phyloP scores from a whole-genome alignment of 2,888 invertebrate species.

The Melieria picta region DNA sequence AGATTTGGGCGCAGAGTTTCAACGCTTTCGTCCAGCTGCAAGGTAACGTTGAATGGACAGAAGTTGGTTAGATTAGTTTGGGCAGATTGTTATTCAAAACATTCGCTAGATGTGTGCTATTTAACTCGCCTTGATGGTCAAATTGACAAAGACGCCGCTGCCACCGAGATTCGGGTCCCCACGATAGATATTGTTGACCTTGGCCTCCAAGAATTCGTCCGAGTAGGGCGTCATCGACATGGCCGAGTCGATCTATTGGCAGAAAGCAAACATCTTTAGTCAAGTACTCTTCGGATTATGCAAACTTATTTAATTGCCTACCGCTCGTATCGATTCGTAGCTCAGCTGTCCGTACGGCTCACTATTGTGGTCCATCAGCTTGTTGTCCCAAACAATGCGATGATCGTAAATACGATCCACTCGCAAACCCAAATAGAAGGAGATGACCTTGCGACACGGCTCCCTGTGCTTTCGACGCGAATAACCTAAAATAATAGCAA shows the following conservation, averaged over 20 bases:
- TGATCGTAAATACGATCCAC: slow-evolving; percentile 86
- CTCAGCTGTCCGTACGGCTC: slow-evolving; percentile 84
- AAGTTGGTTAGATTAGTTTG: not conserved
- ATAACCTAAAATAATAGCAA: slow-evolving; percentile 64
- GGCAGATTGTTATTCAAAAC: not conserved
- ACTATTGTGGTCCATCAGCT: slow-evolving; percentile 78
- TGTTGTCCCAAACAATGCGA: slow-evolving; percentile 80
- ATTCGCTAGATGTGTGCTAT: not conserved
- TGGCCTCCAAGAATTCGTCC: slow-evolving; percentile 83
- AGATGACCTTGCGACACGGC: slow-evolving; percentile 81
- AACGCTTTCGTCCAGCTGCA: slow-evolving; percentile 77
- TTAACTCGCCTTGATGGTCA: slow-evolving; percentile 74
- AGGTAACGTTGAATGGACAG: too few species aligned
- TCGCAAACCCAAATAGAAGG: slow-evolving; percentile 80
- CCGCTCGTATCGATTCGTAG: slow-evolving; percentile 87
- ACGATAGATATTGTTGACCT: slow-evolving; percentile 81
- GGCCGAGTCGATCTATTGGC: slow-evolving; percentile 83
- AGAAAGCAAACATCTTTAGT: slow-evolving; percentile 29
- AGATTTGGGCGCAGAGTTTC: slow-evolving; percentile 77
- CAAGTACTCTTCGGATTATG: not conserved
- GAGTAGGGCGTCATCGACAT: slow-evolving; percentile 93
- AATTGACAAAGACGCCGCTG: slow-evolving; percentile 84
- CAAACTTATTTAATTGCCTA: slow-evolving; percentile 67
- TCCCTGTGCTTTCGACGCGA: slow-evolving; percentile 78
- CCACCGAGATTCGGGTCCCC: slow-evolving; percentile 76